These are phyloP conservation scores for Idaea dimidiata DNA, from an alignment of 2,888 invertebrate genomes.

Conservation along the genomic window DNA sequence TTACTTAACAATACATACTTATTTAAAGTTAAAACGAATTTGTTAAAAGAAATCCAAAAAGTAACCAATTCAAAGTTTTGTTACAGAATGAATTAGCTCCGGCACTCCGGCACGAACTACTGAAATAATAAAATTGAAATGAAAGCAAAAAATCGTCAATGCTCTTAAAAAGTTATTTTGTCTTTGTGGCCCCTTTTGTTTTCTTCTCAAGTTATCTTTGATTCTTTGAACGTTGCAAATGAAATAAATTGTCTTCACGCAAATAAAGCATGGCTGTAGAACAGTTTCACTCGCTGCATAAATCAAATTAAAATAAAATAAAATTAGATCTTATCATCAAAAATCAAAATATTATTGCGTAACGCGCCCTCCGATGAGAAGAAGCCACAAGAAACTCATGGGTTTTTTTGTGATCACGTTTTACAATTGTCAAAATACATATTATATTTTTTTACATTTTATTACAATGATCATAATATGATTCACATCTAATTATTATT, in stretches of 20 bases:
- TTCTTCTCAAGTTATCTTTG: constrained; percentile 18
- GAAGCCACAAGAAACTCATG: no score
- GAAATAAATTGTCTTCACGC: constrained; percentile 3
- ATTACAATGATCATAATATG: no score
- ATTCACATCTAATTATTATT: no score
- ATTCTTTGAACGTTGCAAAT: constrained; percentile 18
- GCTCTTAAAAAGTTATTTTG: constrained; percentile 21
- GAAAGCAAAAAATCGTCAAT: not conserved
- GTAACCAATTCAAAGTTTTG: not conserved
- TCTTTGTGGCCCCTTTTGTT: constrained; percentile 16
- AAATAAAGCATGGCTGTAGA: no score
- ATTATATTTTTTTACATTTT: no score
- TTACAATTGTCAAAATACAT: no score
- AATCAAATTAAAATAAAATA: no score
- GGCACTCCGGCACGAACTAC: not conserved
- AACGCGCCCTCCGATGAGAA: no score
- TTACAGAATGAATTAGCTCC: not conserved
- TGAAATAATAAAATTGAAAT: not conserved
- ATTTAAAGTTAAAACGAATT: not conserved
- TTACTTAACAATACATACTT: not conserved
- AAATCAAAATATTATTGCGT: no score
- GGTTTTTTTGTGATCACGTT: no score
- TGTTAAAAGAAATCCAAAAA: not conserved
- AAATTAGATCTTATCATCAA: no score
- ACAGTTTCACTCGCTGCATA: no score